phyloP scores from a whole-genome alignment of 2,797 vertebrate species.

The Geotria australis region DNA sequence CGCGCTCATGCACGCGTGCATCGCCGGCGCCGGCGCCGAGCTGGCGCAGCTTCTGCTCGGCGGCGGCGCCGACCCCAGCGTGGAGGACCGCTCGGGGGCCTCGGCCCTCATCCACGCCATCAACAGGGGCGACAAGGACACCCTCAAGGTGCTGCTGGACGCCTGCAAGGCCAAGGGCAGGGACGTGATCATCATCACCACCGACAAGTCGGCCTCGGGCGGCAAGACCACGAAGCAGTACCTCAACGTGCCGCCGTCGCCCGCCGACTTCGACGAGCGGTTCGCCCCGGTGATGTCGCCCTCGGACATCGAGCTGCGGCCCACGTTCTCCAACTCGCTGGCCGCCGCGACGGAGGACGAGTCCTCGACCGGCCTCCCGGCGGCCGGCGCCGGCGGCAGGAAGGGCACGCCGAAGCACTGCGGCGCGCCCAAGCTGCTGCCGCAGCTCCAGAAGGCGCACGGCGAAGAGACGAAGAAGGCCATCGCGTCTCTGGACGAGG shows the following conservation, averaged over 20 bases:
- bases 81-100: constrained; percentile 34
- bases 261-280: constrained; percentile 16
- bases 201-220: constrained; percentile 24
- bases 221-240: constrained; percentile 40
- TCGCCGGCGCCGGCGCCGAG: constrained; percentile 27
- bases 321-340: not conserved
- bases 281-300: no score
- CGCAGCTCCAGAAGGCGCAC: no score
- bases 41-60: constrained; percentile 34
- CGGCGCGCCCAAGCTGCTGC: no score
- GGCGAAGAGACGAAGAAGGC: no score
- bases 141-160: constrained; percentile 30
- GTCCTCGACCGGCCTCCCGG: constrained; percentile 2
- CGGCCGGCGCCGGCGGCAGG: constrained; percentile 1
- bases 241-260: constrained; percentile 30
- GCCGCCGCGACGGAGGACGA: constrained; percentile 19
- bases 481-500: no score
- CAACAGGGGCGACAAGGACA: constrained; percentile 27
- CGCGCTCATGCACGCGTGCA: constrained; percentile 52
- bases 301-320: no score
- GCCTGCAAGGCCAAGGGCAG: constrained; percentile 35
- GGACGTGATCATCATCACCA: constrained; percentile 66
- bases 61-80: constrained; percentile 31
- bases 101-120: constrained; percentile 46
- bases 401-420: constrained; percentile 8